A percentile compares a stretch with the other conserved stretches of the same genome.
phyloP scores from a whole-genome alignment of 2,797 vertebrate species.

The Bradypus variegatus region DNA sequence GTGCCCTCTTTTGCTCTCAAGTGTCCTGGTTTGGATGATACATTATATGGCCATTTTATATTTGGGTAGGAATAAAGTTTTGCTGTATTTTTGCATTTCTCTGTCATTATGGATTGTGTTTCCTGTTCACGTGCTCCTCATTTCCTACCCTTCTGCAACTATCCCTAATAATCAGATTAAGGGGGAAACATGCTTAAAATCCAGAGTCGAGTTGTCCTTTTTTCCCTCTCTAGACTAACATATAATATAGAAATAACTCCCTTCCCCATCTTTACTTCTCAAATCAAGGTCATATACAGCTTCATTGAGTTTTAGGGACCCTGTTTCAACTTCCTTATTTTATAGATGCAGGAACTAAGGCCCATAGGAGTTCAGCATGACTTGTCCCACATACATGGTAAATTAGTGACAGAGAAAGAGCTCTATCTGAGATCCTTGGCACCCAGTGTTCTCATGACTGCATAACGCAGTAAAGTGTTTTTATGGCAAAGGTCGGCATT shows the following conservation, averaged over 20 bases:
- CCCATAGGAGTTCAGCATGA: background rate
- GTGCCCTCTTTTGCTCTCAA: background rate
- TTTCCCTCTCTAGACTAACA: background rate
- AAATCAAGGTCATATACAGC: background rate
- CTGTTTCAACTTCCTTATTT: background rate
- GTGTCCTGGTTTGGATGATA: background rate
- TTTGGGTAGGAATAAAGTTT: background rate
- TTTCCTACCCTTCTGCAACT: background rate
- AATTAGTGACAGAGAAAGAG: background rate
- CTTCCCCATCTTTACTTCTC: background rate
- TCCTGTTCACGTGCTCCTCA: background rate
- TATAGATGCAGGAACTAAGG: background rate
- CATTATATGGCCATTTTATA: background rate
- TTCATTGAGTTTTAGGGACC: background rate
- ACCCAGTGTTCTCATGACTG: background rate
- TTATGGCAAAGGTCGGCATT: background rate
- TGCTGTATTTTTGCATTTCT: background rate
- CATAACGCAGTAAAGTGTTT: background rate
- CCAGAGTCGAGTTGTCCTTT: background rate
- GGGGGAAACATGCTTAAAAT: slow-evolving; percentile 23
- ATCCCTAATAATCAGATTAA: background rate
- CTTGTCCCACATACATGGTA: background rate
- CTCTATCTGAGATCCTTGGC: background rate
- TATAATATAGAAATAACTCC: background rate
- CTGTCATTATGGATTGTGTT: slow-evolving; percentile 6